Evolutionary conservation across 2,888 invertebrate species (phyloP), one percentile per base, ranked within the genome.

Genomic region (Drepana falcataria): DNA sequence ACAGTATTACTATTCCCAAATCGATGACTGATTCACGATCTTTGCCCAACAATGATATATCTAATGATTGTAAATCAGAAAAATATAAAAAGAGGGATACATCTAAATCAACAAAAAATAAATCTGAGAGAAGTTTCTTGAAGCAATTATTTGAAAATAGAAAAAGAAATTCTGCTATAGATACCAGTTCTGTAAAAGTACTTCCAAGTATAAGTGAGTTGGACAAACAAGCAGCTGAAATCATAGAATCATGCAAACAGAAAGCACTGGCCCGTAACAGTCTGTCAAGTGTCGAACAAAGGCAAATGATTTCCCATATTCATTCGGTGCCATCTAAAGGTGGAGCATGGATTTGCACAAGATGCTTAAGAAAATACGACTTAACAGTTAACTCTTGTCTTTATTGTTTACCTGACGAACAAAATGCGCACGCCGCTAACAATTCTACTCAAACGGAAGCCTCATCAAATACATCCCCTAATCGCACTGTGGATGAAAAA

Each of bases 131-230:
- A 62, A 91, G 88, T 51, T 92, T 92, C 70, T 77, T 92, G 35
- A 89, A 93, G 69, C 92, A 91, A 63, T 75, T 91, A 68, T 84
- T 93, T 77, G 83, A 92, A 62, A 73, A 74, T 71, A 79, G 84
- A 70, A 85, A 90, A 66, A 81, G 85, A 67, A 81, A 82, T 66
- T 86, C 89, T 2, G 68, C 70, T 21, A 70, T 80, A 51, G 87
- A 87, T 58, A 75, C 78, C 34, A 59, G 78, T 35, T 66, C 83
- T 87, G 93, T 66, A 68, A 95, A 77, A 92, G 92, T 68, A 91
- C 81, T 95, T 52, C 94, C 95, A 0, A 96, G 94, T 75, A 95
- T 96, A 64, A 96, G 95, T 72, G 95, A 96, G 77, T 81, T 96
- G 59, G 96, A 96, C 75, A 93, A 94, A 65, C 95, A 96, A 80